Evolutionary conservation across 2,888 invertebrate species (phyloP).

Genomic region (Spilarctia lutea): DNA sequence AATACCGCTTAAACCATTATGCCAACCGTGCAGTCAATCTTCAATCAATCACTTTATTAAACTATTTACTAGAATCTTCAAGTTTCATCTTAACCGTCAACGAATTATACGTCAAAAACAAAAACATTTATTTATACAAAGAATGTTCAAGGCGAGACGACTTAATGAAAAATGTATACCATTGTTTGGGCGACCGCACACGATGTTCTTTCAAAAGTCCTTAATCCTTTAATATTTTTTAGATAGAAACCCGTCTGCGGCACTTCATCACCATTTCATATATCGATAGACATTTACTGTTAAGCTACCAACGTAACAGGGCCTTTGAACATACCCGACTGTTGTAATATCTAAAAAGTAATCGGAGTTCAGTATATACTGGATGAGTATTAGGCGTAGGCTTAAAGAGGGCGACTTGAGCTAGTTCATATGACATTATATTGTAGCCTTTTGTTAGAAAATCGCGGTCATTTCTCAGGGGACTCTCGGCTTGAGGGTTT

Average conservation of each 20-base stretch:
- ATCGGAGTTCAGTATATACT: conserved; percentile 43
- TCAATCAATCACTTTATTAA: not conserved
- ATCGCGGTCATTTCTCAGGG: conserved; percentile 57
- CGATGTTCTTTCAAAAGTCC: not conserved
- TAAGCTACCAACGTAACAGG: conserved; percentile 29
- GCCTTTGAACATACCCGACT: conserved; percentile 6
- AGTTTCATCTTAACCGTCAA: not conserved
- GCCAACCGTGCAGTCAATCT: no score
- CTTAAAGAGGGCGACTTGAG: conserved; percentile 45
- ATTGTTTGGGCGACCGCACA: not conserved
- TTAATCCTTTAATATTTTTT: conserved; percentile 23
- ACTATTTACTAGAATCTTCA: not conserved
- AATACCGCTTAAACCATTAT: no score
- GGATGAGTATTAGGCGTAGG: conserved; percentile 48
- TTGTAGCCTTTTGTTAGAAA: conserved; percentile 59
- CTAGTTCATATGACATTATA: conserved; percentile 58
- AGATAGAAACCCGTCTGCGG: conserved; percentile 27
- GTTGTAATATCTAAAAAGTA: conserved; percentile 1
- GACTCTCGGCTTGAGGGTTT: conserved; percentile 27
- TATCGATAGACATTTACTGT: conserved; percentile 52
- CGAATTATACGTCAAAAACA: not conserved
- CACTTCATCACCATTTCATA: conserved; percentile 57
- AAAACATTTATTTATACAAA: not conserved
- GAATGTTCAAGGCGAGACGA: not conserved
- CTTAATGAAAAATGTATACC: conserved; percentile 4